Evolutionary conservation across 2,888 invertebrate genomes (phyloP).

Genomic region (Ectemnius continuus): DNA sequence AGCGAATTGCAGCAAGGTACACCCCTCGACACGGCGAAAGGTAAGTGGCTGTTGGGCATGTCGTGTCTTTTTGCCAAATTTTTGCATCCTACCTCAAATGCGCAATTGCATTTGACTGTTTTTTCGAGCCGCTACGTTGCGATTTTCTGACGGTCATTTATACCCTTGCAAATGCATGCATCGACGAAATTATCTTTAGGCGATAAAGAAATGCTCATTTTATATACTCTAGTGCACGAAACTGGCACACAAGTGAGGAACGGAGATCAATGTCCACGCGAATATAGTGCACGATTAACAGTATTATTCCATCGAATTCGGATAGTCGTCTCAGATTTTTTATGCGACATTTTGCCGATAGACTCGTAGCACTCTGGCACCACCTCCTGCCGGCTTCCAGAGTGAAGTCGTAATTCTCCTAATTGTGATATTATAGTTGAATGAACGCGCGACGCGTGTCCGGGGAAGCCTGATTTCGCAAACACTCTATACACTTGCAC

Average conservation of each 20-base stretch:
- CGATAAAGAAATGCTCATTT: constrained; percentile 34
- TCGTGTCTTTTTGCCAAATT: constrained; percentile 31
- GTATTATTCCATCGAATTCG: constrained; percentile 43
- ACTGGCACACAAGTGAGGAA: constrained; percentile 17
- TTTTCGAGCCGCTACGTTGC: constrained; percentile 33
- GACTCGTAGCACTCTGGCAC: too few species aligned
- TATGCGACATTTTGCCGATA: constrained; percentile 17
- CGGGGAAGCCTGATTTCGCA: constrained; percentile 1
- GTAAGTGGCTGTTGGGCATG: constrained; percentile 43
- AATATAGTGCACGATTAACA: constrained; percentile 27
- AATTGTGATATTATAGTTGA: too few species aligned
- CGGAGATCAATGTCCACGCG: constrained; percentile 14
- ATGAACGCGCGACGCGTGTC: too few species aligned
- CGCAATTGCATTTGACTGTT: constrained; percentile 26
- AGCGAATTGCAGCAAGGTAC: constrained; percentile 8
- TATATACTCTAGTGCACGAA: constrained; percentile 19
- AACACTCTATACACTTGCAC: constrained; percentile 9
- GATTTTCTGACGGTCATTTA: constrained; percentile 24
- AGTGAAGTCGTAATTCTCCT: too few species aligned
- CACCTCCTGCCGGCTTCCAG: too few species aligned
- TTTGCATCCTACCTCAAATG: constrained; percentile 7
- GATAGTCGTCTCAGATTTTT: constrained; percentile 34
- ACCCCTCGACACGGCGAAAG: constrained; percentile 29
- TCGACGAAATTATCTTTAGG: constrained; percentile 18
- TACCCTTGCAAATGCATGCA: neutral